Evolutionary conservation across 2,113 vertebrate species (phyloP).

Genomic region (Pavo muticus): DNA sequence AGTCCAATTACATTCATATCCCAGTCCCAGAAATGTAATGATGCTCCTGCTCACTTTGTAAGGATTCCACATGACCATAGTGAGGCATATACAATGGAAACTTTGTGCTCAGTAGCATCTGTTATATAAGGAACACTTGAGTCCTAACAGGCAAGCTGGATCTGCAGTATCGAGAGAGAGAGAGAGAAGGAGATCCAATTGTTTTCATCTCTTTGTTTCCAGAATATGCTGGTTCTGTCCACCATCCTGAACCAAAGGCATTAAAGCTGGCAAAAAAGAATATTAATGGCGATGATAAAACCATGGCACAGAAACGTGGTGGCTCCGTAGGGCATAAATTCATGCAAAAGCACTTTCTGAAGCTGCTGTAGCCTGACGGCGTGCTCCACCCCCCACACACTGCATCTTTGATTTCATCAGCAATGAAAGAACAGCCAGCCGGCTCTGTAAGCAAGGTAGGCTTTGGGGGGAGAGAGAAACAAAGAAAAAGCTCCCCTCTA

Average conservation of each 20-base stretch:
- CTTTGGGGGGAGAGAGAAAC: not conserved
- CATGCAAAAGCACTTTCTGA: not conserved
- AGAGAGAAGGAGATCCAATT: not conserved
- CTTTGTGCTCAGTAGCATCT: conserved; percentile 12
- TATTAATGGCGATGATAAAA: not conserved
- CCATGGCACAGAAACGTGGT: not conserved
- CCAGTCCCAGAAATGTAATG: not conserved
- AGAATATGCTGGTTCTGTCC: not conserved
- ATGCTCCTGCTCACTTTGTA: conserved; percentile 12
- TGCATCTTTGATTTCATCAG: not conserved
- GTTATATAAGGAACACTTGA: not conserved
- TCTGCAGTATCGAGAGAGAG: not conserved
- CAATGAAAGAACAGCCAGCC: not conserved
- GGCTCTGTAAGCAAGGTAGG: not conserved
- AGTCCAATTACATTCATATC: conserved; percentile 24
- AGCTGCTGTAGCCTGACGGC: not conserved
- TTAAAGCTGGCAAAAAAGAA: not conserved
- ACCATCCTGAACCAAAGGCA: not conserved
- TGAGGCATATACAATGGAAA: not conserved
- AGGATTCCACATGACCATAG: not conserved
- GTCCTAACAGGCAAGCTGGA: not conserved
- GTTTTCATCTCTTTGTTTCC: not conserved
- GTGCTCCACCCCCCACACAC: not conserved
- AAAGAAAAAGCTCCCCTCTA: not conserved
- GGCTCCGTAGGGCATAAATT: not conserved